These are phyloP conservation scores for Amphipoea oculea DNA, from an alignment of 2,888 invertebrate species.

Conservation along the genomic window DNA sequence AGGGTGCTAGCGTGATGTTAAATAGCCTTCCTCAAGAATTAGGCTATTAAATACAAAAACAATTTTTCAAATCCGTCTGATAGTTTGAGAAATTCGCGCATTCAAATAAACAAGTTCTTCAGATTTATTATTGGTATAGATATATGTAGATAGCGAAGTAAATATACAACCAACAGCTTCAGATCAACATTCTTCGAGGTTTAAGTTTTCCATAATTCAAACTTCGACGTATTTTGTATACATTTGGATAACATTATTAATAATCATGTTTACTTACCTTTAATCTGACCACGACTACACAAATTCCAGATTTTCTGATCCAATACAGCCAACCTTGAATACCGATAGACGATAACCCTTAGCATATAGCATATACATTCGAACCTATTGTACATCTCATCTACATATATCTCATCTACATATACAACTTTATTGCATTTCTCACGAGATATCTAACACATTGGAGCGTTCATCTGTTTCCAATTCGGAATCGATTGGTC, in stretches of 20 bases:
- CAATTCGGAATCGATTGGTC: slow-evolving; percentile 37
- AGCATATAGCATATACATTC: not conserved
- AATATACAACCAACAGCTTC: not conserved
- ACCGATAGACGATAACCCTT: not conserved
- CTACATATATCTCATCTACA: not conserved
- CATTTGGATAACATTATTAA: not conserved
- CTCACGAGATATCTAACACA: slow-evolving; percentile 7
- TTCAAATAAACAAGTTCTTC: too few relatives aligned
- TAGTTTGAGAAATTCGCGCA: too few relatives aligned
- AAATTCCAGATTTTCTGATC: not conserved
- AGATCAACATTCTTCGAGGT: not conserved
- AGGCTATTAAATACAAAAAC: too few relatives aligned
- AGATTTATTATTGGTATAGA: too few relatives aligned
- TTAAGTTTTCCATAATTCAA: not conserved
- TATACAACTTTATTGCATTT: slow-evolving; percentile 29
- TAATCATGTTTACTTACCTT: not conserved
- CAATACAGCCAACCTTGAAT: slow-evolving; percentile 4
- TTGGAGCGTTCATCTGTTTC: slow-evolving; percentile 26
- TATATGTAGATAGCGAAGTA: too few relatives aligned
- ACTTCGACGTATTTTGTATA: not conserved
- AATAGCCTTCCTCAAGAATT: too few relatives aligned
- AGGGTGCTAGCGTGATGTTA: too few relatives aligned
- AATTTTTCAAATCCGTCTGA: too few relatives aligned
- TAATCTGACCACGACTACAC: not conserved
- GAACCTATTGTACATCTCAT: slow-evolving; percentile 1